Base-by-base conservation (phyloP, 2,113 vertebrate species). In the Pteruthius melanotis region DNA sequence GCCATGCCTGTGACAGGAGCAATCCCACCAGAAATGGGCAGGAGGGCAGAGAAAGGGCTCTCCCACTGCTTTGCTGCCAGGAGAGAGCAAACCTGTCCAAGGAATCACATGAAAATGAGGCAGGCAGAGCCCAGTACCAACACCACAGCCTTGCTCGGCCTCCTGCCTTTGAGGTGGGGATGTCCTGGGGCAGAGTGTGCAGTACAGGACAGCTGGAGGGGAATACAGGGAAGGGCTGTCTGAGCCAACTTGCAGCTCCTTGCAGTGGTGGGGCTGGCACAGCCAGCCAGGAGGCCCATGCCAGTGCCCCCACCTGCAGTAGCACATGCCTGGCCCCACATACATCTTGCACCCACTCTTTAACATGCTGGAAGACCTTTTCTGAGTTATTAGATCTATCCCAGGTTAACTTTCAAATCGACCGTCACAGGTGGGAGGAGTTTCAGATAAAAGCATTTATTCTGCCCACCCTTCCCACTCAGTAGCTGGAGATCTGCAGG, bases 1-100 rank as follows among this genome's bases (percentile, higher is more conserved):
- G 79, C 42, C 1, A 0, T 4, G 17, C 26, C 47, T 54, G 6
- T 3, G 31, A 8, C 1, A 28, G 63, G 31, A 24, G 7, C 6
- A 60, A 26, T 21, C 17, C 57, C 71, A 70, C 24, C 31, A 47
- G 53, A n/a, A 79, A 59, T 1, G 2, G 15, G 35, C 17, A 83
- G 42, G 42, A 72, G n/a, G 33, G 37, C 85, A 77, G 63, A 54
- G 26, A 44, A 91, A 28, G 22, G 49, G 9, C 11, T 68, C 6
- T 82, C 17, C 14, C 16, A 52, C n/a, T 42, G 44, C 35, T 75
- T 17, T 5, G 3, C 20, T 83, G 20, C 5, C 14, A 39, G 63
- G 27, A 68, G 9, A 63, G 26, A 76, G 15, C 33, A 69, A 65
- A 52, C 4, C 2, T 13, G 4, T 8, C 26, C 8, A 3, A 42